Base-by-base conservation (phyloP, 1,140 invertebrate species). In the Lineus longissimus region DNA sequence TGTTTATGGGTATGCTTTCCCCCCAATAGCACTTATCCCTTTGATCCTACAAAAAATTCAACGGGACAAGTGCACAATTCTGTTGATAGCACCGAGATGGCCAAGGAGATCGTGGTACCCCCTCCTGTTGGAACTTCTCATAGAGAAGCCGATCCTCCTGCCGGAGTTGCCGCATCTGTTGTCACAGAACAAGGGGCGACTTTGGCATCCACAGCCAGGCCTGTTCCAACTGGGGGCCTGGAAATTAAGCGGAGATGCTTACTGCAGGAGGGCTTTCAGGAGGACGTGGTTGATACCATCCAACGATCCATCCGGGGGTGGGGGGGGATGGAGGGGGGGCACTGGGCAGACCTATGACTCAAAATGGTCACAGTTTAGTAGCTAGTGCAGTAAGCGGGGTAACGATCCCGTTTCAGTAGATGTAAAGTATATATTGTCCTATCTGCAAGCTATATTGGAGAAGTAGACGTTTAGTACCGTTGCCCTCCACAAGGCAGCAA, bases 381-480 rank as follows among this genome's bases (percentile, higher is more conserved):
- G 25, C 25, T 51, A n/a, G 47, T 51, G 47, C 25, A 6, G 6
- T 4, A n/a, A 27, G 25, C 6, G 47, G 25, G 19, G n/a, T 19
- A 4, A 7, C 9, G 6, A 51, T 51, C 47, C 47, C 47, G 6
- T 19, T 27, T 19, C 47, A 9, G 19, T n/a, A 19, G 6, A 6
- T 51, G 47, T 51, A 51, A n/a, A 60, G 31, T 30, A 55, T 60
- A n/a, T 59, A 22, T 22, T 59, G 2, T 11, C 54, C 0, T 55
- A 55, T 36, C 63, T 62, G 27, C 61, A 63, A 9, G 62, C 31
- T 15, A 36, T 36, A 4, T 36, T 36, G 15, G 33, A 36, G 6
- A 36, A 36, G 33, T 36, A 7, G 4, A 15, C 6, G 4, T 36
- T 36, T 15, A 36, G 15, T 36, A 36, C 33, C 33, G 33, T 36